A percentile compares a stretch with the other conserved stretches of the same genome.
Conservation (phyloP, 2,113 vertebrate species). For the Leucopsar rothschildi region DNA sequence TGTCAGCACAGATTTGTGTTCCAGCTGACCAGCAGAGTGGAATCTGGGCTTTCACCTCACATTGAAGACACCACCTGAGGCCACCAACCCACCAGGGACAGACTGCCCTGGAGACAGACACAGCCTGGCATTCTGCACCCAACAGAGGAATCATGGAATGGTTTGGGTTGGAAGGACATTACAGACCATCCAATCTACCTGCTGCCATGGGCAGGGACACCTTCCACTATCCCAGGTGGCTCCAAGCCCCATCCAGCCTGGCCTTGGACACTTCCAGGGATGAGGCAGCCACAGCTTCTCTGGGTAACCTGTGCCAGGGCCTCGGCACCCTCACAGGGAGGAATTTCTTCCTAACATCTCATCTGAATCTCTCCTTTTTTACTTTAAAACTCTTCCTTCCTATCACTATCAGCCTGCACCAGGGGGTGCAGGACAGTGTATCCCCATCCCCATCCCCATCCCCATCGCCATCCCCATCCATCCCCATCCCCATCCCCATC, state of each 20-base stretch:
- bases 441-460: neutral
- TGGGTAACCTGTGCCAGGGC: neutral
- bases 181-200: neutral
- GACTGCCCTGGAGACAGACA: neutral
- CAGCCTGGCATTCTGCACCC: neutral
- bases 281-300: neutral
- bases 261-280: neutral
- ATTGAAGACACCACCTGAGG: neutral
- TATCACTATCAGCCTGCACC: neutral
- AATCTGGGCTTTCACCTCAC: neutral
- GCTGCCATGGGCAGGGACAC: neutral
- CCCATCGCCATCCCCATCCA: neutral
- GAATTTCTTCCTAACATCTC: neutral
- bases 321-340: neutral
- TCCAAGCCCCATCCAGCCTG: fast-evolving
- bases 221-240: fast-evolving
- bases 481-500: neutral
- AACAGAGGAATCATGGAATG: neutral
- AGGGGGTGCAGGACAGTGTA: neutral
- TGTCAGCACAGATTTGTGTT: neutral
- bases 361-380: neutral
- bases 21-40: neutral
- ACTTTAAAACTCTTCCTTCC: neutral
- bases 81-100: neutral
- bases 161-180: neutral